These are phyloP conservation scores for Caenorhabditis wallacei DNA, from an alignment of 2,888 invertebrate species.

Conservation along the genomic window DNA sequence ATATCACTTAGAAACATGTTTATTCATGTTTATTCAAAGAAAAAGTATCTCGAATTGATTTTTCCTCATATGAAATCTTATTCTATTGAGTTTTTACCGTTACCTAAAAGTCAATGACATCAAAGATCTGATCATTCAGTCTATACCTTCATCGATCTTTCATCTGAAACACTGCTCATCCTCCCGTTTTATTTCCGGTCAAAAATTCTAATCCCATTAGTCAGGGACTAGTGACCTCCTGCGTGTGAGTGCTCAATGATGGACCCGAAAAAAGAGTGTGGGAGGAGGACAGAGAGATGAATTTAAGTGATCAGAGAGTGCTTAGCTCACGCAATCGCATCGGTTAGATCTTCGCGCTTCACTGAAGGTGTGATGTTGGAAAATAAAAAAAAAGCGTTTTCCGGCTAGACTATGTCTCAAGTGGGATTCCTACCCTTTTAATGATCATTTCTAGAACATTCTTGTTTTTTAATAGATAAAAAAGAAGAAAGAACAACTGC, in stretches of 20 bases:
- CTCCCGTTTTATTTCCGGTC: slow-evolving; percentile 41
- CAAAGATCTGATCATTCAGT: slow-evolving; percentile 39
- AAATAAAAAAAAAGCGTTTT: slow-evolving; percentile 1
- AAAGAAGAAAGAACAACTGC: background rate
- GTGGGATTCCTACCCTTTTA: background rate
- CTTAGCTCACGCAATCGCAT: slow-evolving; percentile 50
- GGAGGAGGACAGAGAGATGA: slow-evolving; percentile 14
- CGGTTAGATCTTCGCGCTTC: slow-evolving; percentile 54
- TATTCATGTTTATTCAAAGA: background rate
- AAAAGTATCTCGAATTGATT: background rate
- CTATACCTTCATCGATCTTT: slow-evolving; percentile 5
- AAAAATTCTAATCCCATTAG: slow-evolving; percentile 62
- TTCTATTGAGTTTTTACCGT: too few species aligned
- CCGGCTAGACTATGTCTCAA: slow-evolving; percentile 16
- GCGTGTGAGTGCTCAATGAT: slow-evolving; percentile 32
- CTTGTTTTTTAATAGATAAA: background rate
- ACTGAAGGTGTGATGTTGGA: slow-evolving; percentile 28
- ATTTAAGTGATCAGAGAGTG: slow-evolving; percentile 53
- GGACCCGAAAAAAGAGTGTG: slow-evolving; percentile 28
- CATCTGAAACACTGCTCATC: slow-evolving; percentile 10
- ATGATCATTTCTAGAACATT: background rate
- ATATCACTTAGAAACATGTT: background rate
- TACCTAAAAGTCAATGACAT: background rate
- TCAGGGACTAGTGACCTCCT: slow-evolving; percentile 22
- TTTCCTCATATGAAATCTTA: too few species aligned